A percentile compares a stretch with the other conserved stretches of the same genome.
phyloP scores from a whole-genome alignment of 2,797 vertebrate species.

The Gymnocypris eckloni region DNA sequence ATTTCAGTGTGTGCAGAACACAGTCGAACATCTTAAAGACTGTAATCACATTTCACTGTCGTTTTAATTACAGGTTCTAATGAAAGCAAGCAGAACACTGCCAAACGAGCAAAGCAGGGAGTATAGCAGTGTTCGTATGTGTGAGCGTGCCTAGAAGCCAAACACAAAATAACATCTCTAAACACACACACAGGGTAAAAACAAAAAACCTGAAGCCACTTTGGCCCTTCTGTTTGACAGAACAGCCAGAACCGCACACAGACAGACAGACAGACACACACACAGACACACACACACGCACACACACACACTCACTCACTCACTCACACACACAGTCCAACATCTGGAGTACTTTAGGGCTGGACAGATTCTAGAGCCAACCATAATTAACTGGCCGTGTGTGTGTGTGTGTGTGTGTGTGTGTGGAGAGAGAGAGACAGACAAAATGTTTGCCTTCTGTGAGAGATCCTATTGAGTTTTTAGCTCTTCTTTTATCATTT shows the following conservation, averaged over 20 bases:
- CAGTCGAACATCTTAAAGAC: constrained; percentile 76
- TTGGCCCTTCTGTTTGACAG: constrained; percentile 46
- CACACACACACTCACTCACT: constrained; percentile 13
- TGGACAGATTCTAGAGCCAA: constrained; percentile 52
- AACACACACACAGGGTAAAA: constrained; percentile 8
- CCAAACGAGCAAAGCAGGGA: constrained; percentile 68
- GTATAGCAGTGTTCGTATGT: constrained; percentile 48
- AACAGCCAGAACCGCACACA: constrained; percentile 31
- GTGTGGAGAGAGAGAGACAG: not conserved
- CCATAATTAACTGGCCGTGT: constrained; percentile 39
- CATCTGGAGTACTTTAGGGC: constrained; percentile 59
- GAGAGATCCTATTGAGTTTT: not conserved
- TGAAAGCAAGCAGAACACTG: constrained; percentile 73
- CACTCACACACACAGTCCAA: constrained; percentile 35
- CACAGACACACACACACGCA: constrained; percentile 7
- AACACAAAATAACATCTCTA: constrained; percentile 25
- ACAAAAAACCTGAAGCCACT: constrained; percentile 39
- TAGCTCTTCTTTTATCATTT: constrained; percentile 19
- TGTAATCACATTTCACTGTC: constrained; percentile 81
- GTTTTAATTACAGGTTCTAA: constrained; percentile 82
- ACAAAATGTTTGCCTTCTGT: constrained; percentile 24
- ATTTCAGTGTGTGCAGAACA: constrained; percentile 13
- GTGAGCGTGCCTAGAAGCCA: constrained; percentile 20
- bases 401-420: not conserved
- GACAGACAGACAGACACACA: constrained; percentile 35